Percentiles rank a stretch among this genome's conserved stretches.
These are phyloP conservation scores for Hypercompe scribonia DNA, from an alignment of 2,888 invertebrate species.

Conservation along the genomic window DNA sequence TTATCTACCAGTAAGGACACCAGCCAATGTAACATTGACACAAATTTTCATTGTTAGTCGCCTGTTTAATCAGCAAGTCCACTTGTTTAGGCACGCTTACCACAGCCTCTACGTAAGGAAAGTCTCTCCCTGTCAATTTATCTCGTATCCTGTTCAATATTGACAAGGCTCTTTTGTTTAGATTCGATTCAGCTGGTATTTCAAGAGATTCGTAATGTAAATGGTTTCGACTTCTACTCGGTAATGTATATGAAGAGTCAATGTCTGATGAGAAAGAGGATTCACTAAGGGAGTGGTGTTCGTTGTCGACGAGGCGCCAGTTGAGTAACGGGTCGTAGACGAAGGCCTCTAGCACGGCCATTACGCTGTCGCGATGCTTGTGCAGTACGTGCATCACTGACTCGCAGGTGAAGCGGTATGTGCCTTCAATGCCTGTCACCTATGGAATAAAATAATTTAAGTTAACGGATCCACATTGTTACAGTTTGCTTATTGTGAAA, in stretches of 20 bases:
- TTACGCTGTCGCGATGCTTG: conserved; percentile 97
- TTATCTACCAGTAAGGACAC: conserved; percentile 92
- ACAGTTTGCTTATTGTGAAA: neutral
- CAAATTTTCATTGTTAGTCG: conserved; percentile 98
- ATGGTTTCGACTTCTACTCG: conserved; percentile 74
- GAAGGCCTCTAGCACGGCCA: conserved; percentile 99
- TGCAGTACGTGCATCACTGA: conserved; percentile 97
- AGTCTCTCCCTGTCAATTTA: conserved; percentile 97
- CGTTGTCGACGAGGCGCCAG: conserved; percentile 92
- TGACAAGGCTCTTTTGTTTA: conserved; percentile 96
- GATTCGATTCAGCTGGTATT: conserved; percentile 90
- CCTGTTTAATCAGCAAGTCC: conserved; percentile 96
- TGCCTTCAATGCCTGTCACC: conserved; percentile 99
- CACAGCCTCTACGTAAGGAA: conserved; percentile 90
- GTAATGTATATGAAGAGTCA: conserved; percentile 75
- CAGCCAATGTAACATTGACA: conserved; percentile 99
- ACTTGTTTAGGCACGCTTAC: conserved; percentile 96
- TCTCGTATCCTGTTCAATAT: conserved; percentile 97
- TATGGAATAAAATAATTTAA: conserved; percentile 30
- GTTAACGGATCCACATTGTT: neutral
- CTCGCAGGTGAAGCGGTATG: conserved; percentile 97
- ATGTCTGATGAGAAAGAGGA: conserved; percentile 79
- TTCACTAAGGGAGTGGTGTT: conserved; percentile 74
- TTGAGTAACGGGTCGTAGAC: conserved; percentile 99
- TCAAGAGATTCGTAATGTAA: conserved; percentile 78